These are phyloP conservation scores for Hemiprocne comata DNA, from an alignment of 2,113 vertebrate species.

Conservation along the genomic window DNA sequence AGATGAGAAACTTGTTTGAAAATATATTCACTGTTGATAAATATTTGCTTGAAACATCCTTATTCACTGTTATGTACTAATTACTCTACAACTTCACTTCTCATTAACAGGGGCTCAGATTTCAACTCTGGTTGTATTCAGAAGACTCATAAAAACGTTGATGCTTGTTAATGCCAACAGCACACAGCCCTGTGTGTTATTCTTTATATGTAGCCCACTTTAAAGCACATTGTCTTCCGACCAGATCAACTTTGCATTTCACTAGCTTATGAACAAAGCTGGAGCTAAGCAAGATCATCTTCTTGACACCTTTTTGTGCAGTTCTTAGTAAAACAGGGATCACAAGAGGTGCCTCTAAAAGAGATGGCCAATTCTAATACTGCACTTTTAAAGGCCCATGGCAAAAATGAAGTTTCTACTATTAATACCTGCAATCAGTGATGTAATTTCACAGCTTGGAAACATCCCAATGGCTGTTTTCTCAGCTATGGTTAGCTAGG, in stretches of 20 bases:
- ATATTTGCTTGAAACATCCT: not conserved
- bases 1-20: not conserved
- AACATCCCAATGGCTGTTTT: not conserved
- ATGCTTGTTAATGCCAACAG: not conserved
- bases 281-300: not conserved
- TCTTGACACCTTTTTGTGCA: not conserved
- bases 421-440: not conserved
- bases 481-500: not conserved
- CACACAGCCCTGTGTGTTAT: not conserved
- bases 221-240: not conserved
- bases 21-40: not conserved
- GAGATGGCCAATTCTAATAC: not conserved
- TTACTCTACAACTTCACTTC: not conserved
- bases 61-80: not conserved
- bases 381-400: not conserved
- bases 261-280: not conserved
- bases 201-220: not conserved
- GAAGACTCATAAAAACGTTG: not conserved
- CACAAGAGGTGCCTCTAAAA: not conserved
- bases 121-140: not conserved
- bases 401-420: not conserved
- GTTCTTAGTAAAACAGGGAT: not conserved
- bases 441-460: not conserved
- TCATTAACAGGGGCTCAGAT: not conserved
- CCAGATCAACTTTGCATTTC: not conserved